Conservation (phyloP, 2,113 vertebrate species). For the Anseranas semipalmata region DNA sequence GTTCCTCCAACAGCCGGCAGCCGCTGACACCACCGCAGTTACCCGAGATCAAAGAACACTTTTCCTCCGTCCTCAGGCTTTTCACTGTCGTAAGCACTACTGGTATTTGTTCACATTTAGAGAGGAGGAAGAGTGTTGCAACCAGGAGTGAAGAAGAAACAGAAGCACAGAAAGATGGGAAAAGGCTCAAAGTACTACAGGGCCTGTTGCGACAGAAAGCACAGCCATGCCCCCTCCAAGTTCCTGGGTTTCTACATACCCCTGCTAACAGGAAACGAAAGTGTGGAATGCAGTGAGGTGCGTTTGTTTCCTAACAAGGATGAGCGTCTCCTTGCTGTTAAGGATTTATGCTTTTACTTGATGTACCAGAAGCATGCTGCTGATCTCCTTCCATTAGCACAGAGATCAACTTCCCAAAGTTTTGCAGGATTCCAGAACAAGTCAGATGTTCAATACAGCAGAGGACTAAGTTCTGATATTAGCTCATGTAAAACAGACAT, state of each 20-base stretch:
- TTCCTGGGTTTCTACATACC: not conserved
- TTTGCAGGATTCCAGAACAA: not conserved
- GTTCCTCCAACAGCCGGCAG: not conserved
- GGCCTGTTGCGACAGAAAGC: not conserved
- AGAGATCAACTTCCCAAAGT: not conserved
- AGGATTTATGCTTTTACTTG: not conserved
- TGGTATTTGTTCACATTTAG: not conserved
- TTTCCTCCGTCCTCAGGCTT: not conserved
- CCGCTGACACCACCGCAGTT: not conserved
- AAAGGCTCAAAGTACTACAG: not conserved
- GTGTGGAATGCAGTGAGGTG: not conserved
- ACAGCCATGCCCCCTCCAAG: not conserved
- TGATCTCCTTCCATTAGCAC: not conserved
- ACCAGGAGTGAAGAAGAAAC: not conserved
- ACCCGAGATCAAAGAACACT: not conserved
- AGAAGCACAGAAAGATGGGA: not conserved
- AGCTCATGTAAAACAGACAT: not conserved
- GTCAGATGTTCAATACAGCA: not conserved
- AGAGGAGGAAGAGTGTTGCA: not conserved
- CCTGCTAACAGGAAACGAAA: not conserved
- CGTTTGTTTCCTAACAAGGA: fast-evolving
- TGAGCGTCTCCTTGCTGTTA: fast-evolving
- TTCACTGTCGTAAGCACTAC: fast-evolving
- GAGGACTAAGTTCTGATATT: fast-evolving
- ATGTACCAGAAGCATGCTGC: not conserved